Percentiles rank a stretch among this genome's conserved stretches.
These are phyloP conservation scores for Tadarida brasiliensis DNA, from an alignment of 2,797 vertebrate genomes.

Conservation along the genomic window DNA sequence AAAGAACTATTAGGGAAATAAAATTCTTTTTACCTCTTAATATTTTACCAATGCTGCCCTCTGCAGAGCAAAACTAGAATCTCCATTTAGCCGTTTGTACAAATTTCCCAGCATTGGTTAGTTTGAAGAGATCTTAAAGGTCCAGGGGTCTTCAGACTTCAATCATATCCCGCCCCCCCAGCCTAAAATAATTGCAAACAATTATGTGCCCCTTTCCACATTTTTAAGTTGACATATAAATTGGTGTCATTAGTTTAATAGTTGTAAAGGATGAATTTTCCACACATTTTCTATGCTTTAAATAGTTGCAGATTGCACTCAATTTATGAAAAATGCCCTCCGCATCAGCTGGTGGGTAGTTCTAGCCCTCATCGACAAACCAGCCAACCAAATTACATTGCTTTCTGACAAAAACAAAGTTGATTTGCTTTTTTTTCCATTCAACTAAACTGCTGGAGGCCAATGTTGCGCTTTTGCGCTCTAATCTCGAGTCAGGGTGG, in stretches of 20 bases:
- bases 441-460: background rate
- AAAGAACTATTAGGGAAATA: background rate
- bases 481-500: background rate
- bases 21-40: background rate
- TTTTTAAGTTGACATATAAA: background rate
- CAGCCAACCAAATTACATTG: background rate
- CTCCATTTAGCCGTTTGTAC: background rate
- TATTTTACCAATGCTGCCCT: conserved; percentile 77
- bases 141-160: background rate
- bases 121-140: background rate
- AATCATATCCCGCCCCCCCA: background rate
- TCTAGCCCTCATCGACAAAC: background rate
- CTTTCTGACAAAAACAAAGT: background rate
- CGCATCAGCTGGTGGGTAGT: background rate
- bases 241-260: background rate
- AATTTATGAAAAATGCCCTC: background rate
- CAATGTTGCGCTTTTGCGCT: background rate
- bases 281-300: background rate
- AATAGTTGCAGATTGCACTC: background rate
- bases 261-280: background rate
- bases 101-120: background rate
- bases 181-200: background rate
- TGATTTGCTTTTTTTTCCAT: background rate
- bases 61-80: conserved; percentile 72
- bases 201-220: background rate